Conservation (phyloP, 2,888 invertebrate species). For the Agrypnus murinus region DNA sequence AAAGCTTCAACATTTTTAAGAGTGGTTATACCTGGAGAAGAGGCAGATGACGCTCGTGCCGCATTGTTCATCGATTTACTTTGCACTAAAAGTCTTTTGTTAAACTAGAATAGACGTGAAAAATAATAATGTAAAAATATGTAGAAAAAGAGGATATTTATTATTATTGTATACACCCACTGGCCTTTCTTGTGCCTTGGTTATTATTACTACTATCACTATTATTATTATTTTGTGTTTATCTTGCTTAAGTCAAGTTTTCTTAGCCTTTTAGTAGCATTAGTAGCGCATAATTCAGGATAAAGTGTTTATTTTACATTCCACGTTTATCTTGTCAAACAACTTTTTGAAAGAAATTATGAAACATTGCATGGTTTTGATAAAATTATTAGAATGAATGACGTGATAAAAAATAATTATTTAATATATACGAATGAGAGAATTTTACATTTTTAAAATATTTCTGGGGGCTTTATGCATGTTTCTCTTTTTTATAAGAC, state of each 20-base stretch:
- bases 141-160: too few relatives aligned
- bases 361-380: constrained; percentile 3
- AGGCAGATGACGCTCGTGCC: constrained; percentile 63
- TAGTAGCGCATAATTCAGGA: constrained; percentile 30
- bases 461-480: too few relatives aligned
- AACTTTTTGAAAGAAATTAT: constrained; percentile 9
- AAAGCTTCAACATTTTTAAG: constrained; percentile 49
- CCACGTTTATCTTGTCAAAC: constrained; percentile 23
- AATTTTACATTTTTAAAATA: too few relatives aligned
- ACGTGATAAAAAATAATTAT: constrained; percentile 10
- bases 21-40: constrained; percentile 58
- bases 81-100: constrained; percentile 10
- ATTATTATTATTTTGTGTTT: constrained; percentile 24
- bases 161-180: constrained; percentile 1
- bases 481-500: too few relatives aligned
- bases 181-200: background rate
- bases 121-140: constrained; percentile 12
- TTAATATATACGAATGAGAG: background rate
- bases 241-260: constrained; percentile 39
- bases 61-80: constrained; percentile 56
- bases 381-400: constrained; percentile 5
- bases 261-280: constrained; percentile 31
- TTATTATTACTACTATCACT: background rate
- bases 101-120: background rate
- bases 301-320: constrained; percentile 23